Conservation (phyloP, 2,797 vertebrate species). For the Acanthurus tractus region DNA sequence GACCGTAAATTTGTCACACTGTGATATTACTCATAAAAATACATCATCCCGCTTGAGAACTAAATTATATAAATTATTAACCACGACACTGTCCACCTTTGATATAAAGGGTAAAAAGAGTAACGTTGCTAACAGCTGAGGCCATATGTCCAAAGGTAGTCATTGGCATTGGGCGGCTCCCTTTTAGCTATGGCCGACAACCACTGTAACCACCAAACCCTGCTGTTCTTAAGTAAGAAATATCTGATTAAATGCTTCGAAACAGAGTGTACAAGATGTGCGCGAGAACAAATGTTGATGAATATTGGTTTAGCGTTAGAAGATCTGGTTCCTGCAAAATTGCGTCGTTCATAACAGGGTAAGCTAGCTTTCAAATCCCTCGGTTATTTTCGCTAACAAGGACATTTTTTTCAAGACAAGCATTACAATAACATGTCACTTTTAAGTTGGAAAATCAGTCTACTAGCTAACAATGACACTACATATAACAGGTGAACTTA, state of each 20-base stretch:
- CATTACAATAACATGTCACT: background rate
- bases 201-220: slow-evolving; percentile 3
- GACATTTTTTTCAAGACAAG: background rate
- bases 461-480: no score
- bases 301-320: background rate
- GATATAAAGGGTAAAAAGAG: slow-evolving; percentile 2
- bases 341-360: background rate
- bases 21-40: background rate
- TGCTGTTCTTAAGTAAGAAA: no score
- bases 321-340: background rate
- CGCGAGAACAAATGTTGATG: rapidly evolving
- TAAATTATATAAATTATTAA: slow-evolving; percentile 25
- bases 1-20: background rate
- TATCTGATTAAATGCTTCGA: rapidly evolving
- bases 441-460: background rate
- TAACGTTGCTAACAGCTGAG: slow-evolving; percentile 39
- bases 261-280: background rate
- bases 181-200: slow-evolving; percentile 46
- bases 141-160: slow-evolving; percentile 57
- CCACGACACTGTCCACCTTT: background rate
- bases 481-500: background rate
- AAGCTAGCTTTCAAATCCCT: slow-evolving; percentile 1
- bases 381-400: background rate
- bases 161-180: slow-evolving; percentile 74
- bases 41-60: background rate